A percentile compares a stretch with the other conserved stretches of the same genome.
phyloP scores from a whole-genome alignment of 2,888 invertebrate genomes.

The Microplitis deprimator region DNA sequence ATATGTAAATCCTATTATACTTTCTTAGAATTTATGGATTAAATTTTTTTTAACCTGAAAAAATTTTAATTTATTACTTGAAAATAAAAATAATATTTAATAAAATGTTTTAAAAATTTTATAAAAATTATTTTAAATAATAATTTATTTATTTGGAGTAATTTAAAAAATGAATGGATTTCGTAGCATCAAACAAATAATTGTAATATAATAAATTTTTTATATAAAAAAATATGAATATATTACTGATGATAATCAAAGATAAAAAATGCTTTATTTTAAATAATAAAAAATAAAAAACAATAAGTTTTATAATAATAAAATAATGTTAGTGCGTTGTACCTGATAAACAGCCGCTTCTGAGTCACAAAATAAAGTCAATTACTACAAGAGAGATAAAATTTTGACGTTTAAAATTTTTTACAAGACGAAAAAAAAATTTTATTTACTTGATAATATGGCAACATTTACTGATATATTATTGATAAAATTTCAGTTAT shows the following conservation, averaged over 20 bases:
- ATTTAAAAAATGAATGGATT: not conserved
- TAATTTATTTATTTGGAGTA: not conserved
- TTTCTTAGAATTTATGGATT: not conserved
- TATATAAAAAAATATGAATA: not conserved
- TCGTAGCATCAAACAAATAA: not conserved
- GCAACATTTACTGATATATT: not conserved
- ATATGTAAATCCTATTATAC: not conserved
- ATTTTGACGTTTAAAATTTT: not conserved
- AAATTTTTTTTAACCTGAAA: not conserved
- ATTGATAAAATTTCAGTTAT: not conserved
- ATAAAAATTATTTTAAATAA: not conserved
- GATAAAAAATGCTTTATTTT: not conserved
- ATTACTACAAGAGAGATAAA: not conserved
- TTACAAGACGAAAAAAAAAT: not conserved
- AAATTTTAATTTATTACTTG: not conserved
- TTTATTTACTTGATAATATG: not conserved
- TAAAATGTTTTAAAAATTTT: not conserved
- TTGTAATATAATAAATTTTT: not conserved
- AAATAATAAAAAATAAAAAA: not conserved
- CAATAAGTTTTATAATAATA: not conserved
- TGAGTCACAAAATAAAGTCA: not conserved
- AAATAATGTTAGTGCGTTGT: not conserved
- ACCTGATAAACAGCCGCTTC: not conserved
- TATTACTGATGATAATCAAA: not conserved
- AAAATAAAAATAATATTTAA: not conserved